These are phyloP conservation scores for Teleopsis dalmanni DNA, from an alignment of 1,140 invertebrate species.

Conservation along the genomic window DNA sequence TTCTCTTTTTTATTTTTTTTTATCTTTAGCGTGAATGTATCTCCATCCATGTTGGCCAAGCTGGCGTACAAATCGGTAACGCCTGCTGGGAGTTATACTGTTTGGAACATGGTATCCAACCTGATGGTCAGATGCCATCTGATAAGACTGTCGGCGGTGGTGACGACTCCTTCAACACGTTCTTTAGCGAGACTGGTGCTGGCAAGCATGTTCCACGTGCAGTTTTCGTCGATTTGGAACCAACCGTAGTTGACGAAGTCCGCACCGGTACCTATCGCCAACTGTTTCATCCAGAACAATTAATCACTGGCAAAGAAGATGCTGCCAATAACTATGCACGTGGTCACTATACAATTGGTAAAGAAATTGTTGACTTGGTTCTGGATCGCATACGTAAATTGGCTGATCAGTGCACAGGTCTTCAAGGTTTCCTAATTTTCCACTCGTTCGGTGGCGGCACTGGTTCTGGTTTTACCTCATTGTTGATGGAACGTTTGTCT, in stretches of 20 bases:
- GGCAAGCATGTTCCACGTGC: conserved; percentile 65
- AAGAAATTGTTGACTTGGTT: conserved; percentile 75
- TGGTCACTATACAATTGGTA: conserved; percentile 82
- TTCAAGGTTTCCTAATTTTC: conserved; percentile 79
- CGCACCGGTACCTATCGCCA: conserved; percentile 64
- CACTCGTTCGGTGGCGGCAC: conserved; percentile 82
- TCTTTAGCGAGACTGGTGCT: conserved; percentile 72
- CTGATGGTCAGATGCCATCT: conserved; percentile 77
- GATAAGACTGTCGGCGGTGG: conserved; percentile 60
- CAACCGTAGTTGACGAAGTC: conserved; percentile 70
- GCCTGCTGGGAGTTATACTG: conserved; percentile 83
- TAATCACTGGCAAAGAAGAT: conserved; percentile 70
- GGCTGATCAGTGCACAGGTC: conserved; percentile 70
- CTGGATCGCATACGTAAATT: conserved; percentile 66
- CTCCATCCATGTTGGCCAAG: conserved; percentile 81
- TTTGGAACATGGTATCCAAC: conserved; percentile 83
- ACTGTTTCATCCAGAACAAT: conserved; percentile 66
- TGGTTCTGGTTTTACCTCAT: conserved; percentile 72
- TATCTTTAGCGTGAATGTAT: conserved; percentile 68
- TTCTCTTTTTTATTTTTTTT: conserved; percentile 12
- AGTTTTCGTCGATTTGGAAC: conserved; percentile 63
- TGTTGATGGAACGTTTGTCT: conserved; percentile 72
- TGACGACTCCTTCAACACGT: conserved; percentile 74
- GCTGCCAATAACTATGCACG: conserved; percentile 79
- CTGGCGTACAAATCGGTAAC: conserved; percentile 84